phyloP scores from a whole-genome alignment of 2,888 invertebrate genomes.

The Amiota minor region DNA sequence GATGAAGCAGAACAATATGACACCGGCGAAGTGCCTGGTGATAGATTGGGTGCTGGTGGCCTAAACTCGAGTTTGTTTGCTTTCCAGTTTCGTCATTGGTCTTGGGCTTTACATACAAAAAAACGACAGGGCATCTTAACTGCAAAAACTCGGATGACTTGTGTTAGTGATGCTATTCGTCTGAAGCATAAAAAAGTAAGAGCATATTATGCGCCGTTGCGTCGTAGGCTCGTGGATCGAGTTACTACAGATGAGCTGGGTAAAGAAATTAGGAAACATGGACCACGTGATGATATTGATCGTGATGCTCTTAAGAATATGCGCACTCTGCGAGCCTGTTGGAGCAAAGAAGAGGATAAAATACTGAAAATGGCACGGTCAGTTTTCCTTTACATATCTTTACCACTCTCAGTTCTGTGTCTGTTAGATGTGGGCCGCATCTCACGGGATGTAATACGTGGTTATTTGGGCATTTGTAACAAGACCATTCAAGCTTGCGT shows the following conservation, averaged over 20 bases:
- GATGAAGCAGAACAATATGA: slow-evolving; percentile 73
- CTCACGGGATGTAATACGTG: slow-evolving; percentile 77
- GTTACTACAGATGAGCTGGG: slow-evolving; percentile 33
- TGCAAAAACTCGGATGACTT: slow-evolving; percentile 28
- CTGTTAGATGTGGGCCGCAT: slow-evolving; percentile 71
- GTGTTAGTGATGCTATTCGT: slow-evolving; percentile 34
- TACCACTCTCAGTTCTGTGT: slow-evolving; percentile 71
- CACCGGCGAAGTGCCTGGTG: slow-evolving; percentile 80
- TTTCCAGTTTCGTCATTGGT: slow-evolving; percentile 80
- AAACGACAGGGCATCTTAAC: slow-evolving; percentile 28
- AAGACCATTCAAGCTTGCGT: slow-evolving; percentile 82
- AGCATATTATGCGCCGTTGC: background rate
- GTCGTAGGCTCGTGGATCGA: background rate
- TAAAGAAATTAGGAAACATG: slow-evolving; percentile 41
- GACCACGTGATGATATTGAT: slow-evolving; percentile 78
- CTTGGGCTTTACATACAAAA: slow-evolving; percentile 69
- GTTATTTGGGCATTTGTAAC: slow-evolving; percentile 75
- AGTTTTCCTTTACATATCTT: slow-evolving; percentile 75
- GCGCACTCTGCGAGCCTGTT: slow-evolving; percentile 78
- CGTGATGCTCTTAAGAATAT: slow-evolving; percentile 78
- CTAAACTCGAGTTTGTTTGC: slow-evolving; percentile 81
- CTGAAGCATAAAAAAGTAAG: slow-evolving; percentile 13
- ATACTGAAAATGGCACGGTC: slow-evolving; percentile 80
- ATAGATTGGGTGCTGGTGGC: slow-evolving; percentile 79
- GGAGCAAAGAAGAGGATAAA: slow-evolving; percentile 81